Evolutionary conservation across 1,140 invertebrate species (phyloP).

Genomic region (Eriosoma lanigerum): DNA sequence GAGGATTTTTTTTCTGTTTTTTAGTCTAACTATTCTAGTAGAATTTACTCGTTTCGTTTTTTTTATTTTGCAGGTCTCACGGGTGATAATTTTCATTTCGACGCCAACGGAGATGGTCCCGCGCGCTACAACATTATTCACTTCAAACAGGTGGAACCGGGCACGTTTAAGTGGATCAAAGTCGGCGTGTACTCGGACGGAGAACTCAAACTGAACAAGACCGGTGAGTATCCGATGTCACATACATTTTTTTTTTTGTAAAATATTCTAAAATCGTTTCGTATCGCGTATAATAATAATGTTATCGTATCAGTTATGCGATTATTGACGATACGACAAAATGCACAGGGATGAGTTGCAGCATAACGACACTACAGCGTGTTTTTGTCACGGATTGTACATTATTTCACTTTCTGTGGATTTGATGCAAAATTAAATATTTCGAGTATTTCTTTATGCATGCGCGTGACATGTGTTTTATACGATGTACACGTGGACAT

Average conservation of each 20-base stretch:
- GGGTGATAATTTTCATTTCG: constrained; percentile 87
- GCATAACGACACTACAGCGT: no score
- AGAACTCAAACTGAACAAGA: constrained; percentile 75
- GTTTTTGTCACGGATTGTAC: background rate
- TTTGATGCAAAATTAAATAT: constrained; percentile 15
- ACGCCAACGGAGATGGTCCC: constrained; percentile 85
- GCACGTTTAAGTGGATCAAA: constrained; percentile 77
- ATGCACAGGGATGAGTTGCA: no score
- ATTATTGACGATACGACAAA: no score
- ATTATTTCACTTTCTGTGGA: background rate
- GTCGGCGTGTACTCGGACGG: constrained; percentile 78
- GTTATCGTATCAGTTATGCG: no score
- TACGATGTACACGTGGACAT: background rate
- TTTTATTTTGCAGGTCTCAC: constrained; percentile 56
- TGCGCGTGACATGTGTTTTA: constrained; percentile 15
- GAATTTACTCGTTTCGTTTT: no score
- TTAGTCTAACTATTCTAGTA: no score
- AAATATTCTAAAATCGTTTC: no score
- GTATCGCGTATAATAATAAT: no score
- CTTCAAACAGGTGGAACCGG: constrained; percentile 80
- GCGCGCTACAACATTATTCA: constrained; percentile 93
- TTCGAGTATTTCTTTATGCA: background rate
- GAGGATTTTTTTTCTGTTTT: no score
- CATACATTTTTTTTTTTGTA: background rate
- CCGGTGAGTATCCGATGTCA: constrained; percentile 63